A percentile compares a stretch with the other conserved stretches of the same genome.
Evolutionary conservation across 2,113 vertebrate species (phyloP).

Genomic region (Sapayoa aenigma): DNA sequence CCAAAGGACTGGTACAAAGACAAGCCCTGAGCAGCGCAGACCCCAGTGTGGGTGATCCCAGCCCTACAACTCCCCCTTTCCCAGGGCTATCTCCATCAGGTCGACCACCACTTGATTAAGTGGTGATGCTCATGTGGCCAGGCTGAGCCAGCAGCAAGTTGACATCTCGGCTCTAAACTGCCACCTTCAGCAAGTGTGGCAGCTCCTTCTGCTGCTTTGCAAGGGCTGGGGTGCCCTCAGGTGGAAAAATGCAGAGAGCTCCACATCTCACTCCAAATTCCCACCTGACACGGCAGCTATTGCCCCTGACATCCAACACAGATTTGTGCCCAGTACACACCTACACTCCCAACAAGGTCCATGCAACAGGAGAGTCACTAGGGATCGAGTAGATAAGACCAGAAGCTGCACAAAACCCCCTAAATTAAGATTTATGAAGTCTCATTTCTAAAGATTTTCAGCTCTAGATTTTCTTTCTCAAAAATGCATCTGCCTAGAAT

Average conservation of each 20-base stretch:
- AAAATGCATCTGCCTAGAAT: neutral
- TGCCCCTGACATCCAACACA: neutral
- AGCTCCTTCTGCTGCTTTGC: neutral
- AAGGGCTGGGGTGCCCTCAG: slow-evolving; percentile 47
- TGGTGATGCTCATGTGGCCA: neutral
- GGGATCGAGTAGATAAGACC: neutral
- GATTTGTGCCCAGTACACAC: neutral
- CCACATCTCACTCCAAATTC: neutral
- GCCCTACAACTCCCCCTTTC: neutral
- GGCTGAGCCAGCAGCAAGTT: neutral
- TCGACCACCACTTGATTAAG: neutral
- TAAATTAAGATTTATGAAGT: neutral
- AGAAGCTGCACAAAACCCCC: neutral
- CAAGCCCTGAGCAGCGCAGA: neutral
- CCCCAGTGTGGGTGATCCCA: accelerated
- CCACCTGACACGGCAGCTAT: neutral
- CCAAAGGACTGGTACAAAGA: neutral
- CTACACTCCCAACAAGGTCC: accelerated
- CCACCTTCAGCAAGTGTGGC: neutral
- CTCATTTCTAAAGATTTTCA: neutral
- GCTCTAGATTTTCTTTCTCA: neutral
- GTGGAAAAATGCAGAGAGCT: slow-evolving; percentile 30
- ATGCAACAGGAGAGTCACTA: neutral
- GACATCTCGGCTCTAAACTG: neutral
- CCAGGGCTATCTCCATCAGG: neutral